phyloP scores from a whole-genome alignment of 1,140 invertebrate genomes.

The Anastatus disparis region DNA sequence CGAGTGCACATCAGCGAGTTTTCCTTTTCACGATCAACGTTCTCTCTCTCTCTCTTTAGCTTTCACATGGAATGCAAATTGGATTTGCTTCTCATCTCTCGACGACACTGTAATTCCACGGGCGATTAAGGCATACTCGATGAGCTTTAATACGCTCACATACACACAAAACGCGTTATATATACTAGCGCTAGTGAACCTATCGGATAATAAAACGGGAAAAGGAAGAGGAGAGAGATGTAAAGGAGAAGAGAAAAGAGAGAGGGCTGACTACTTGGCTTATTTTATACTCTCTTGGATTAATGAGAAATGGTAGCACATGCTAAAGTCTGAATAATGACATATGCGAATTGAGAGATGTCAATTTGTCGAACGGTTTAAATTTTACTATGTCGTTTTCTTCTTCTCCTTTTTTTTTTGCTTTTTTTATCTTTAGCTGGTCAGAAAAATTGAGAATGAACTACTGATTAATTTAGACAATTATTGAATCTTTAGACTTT shows the following conservation, averaged over 20 bases:
- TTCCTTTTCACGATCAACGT: conserved; percentile 8
- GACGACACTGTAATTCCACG: conserved; percentile 18
- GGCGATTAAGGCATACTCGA: conserved; percentile 28
- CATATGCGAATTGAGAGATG: conserved; percentile 1
- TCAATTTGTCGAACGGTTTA: conserved; percentile 6
- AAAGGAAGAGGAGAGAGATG: neutral
- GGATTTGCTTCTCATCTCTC: conserved; percentile 14
- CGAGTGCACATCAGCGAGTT: neutral
- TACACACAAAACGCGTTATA: neutral
- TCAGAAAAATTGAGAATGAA: no score
- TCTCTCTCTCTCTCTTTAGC: no score
- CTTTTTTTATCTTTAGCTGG: no score
- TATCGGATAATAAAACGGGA: neutral
- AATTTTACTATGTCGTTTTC: no score
- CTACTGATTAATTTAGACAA: conserved; percentile 35
- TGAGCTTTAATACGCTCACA: neutral
- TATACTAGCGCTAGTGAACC: neutral
- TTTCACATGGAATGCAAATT: conserved; percentile 15
- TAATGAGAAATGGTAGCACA: conserved; percentile 16
- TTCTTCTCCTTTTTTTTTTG: no score
- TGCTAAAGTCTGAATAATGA: conserved; percentile 26
- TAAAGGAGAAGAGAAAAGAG: neutral
- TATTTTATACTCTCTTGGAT: neutral
- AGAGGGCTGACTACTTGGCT: neutral
- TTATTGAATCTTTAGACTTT: neutral